Base-by-base conservation (phyloP, 2,113 vertebrate genomes). In the Lepisosteus osseus region DNA sequence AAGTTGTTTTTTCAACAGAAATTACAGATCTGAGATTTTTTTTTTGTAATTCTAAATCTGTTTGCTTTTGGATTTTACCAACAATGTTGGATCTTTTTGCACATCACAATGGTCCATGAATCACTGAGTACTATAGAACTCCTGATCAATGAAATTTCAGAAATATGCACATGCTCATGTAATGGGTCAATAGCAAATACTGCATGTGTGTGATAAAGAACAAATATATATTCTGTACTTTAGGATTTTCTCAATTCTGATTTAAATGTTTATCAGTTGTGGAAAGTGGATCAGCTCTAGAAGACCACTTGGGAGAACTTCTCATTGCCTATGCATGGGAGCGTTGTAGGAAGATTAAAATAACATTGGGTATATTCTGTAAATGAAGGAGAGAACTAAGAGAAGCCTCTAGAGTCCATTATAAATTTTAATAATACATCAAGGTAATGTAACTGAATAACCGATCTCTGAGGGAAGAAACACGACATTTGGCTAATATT, bases 381-480 rank as follows among this genome's bases (percentile, higher is more conserved):
- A 98, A 98, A 99, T 96, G 95, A 97, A 96, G 95, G 90, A 91
- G 93, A 95, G 94, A 94, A 94, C 93, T 94, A 95, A 92, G 90
- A 89, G 91, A 94, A 92, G 91, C 94, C 96, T 96, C 97, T 82
- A 92, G 97, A 99, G 96, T 95, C 96, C 95, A 96, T 98, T 99
- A 99, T 95, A 94, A 95, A 95, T 96, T 98, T 99, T 97, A 98
- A 98, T 99, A 98, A 99, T 96, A 99, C 96, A 99, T 98, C 96
- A 99, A 99, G 96, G 95, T 97, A 93, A 94, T 95, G 94, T 96
- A 98, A 97, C 94, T 94, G 95, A 97, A 96, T 98, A 97, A 98
- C 95, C 87, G 92, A 97, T 97, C 96, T 98, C 95, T 86, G 92
- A 96, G 95, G 96, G 92, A 95, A 94, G 93, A 95, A 92, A 92